Evolutionary conservation across 2,797 vertebrate genomes (phyloP), one percentile per base, ranked within the genome.

Genomic region (Falco berigora): DNA sequence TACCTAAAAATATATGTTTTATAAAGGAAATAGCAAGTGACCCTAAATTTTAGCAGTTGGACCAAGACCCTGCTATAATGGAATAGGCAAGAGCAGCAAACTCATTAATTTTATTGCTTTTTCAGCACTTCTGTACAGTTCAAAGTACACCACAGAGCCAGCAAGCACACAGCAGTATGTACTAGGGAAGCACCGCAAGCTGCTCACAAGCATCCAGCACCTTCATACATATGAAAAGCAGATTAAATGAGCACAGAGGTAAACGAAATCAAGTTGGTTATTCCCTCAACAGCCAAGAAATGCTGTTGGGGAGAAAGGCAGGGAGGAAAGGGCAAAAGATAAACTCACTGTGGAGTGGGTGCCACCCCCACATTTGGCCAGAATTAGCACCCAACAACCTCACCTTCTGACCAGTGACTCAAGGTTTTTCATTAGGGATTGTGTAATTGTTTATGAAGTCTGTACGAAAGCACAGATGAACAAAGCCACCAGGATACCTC

Each of bases 271-370:
- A 28, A 56, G 30, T 20, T 36, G 12, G 5, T n/a, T 66, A 46
- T 80, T 77, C 59, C 55, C 40, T 64, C 34, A n/a, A 16, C 18
- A 23, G 53, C 50, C 75, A 56, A 72, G 38, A 86, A 91, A 69
- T 14, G 34, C 18, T 72, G 14, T 3, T 82, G 59, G 21, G 49
- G 62, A 71, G 38, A 64, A 82, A 46, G 34, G 21, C 22, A 62
- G 18, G 52, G n/a, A 84, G 46, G 36, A 86, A 68, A 85, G 34
- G 77, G 58, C 28, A 73, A 66, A 68, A 79, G 63, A 58, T 38
- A 1, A 0, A 12, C 4, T 55, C 28, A 3, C 14, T 6, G 19
- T 4, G 6, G 21, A 42, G 19, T 2, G 3, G 24, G 42, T 8
- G 11, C 52, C 21, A 19, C 13, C 23, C 46, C 58, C 44, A 17